These are phyloP conservation scores for Apodemia duryi DNA, from an alignment of 2,888 invertebrate genomes.

Conservation along the genomic window DNA sequence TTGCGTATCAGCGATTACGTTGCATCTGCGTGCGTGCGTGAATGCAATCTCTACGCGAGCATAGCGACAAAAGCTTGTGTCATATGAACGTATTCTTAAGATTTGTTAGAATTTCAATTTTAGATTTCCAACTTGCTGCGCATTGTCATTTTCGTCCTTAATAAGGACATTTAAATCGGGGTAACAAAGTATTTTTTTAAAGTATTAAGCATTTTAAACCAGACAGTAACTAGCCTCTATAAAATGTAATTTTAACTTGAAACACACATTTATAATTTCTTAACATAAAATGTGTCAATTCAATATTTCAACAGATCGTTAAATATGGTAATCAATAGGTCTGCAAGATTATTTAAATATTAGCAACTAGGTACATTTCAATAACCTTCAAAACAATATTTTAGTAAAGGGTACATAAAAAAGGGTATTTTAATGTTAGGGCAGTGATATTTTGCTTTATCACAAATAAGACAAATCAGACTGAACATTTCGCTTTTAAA, in stretches of 20 bases:
- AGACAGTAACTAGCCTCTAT: neutral
- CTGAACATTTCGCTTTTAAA: neutral
- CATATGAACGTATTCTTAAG: too few relatives aligned
- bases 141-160: neutral
- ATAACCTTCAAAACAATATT: neutral
- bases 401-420: neutral
- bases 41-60: too few relatives aligned
- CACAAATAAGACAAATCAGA: neutral
- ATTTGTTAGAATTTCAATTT: too few relatives aligned
- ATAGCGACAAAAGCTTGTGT: too few relatives aligned
- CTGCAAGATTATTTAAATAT: neutral
- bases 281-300: neutral
- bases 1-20: too few relatives aligned
- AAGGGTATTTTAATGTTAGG: neutral
- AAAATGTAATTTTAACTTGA: neutral
- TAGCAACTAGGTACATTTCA: neutral
- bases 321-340: neutral
- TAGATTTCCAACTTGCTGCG: neutral
- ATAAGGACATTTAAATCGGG: neutral
- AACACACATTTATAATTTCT: neutral
- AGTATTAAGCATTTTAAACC: neutral
- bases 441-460: slow-evolving; percentile 4
- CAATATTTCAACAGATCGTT: neutral
- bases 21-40: too few relatives aligned
- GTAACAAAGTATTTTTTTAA: neutral